Percentiles rank a stretch among this genome's conserved stretches.
Conservation (phyloP, 2,113 vertebrate genomes). For the Hylia prasina region DNA sequence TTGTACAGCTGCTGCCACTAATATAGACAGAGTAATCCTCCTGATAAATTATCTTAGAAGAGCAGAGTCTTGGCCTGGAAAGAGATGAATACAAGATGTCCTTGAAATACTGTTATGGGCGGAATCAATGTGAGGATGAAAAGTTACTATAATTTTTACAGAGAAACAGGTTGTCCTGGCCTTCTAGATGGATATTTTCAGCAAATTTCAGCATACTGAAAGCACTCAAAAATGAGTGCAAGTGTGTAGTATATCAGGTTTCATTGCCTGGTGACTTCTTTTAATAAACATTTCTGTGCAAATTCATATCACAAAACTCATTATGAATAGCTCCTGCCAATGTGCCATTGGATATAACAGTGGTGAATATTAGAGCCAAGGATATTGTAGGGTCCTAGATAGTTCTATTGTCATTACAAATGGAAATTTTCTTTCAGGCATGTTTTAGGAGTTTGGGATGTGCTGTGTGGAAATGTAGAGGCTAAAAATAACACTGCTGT, state of each 20-base stretch:
- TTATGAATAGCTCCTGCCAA: not conserved
- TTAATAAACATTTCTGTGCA: not conserved
- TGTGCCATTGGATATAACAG: not conserved
- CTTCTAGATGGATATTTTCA: not conserved
- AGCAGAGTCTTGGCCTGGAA: not conserved
- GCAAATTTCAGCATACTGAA: not conserved
- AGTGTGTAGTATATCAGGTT: not conserved
- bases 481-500: not conserved
- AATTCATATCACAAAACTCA: not conserved
- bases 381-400: not conserved
- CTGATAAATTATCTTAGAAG: not conserved
- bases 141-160: not conserved
- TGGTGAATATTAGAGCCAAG: not conserved
- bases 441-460: not conserved
- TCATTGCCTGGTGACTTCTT: not conserved
- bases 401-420: not conserved
- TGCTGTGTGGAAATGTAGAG: conserved; percentile 11
- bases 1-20: not conserved
- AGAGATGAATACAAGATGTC: not conserved
- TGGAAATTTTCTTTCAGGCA: not conserved
- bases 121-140: not conserved
- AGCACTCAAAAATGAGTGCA: not conserved
- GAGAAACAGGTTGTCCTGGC: not conserved
- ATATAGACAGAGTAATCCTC: not conserved
- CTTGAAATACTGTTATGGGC: not conserved